Evolutionary conservation across 2,888 invertebrate genomes (phyloP).

Genomic region (Pogonocherus hispidulus): DNA sequence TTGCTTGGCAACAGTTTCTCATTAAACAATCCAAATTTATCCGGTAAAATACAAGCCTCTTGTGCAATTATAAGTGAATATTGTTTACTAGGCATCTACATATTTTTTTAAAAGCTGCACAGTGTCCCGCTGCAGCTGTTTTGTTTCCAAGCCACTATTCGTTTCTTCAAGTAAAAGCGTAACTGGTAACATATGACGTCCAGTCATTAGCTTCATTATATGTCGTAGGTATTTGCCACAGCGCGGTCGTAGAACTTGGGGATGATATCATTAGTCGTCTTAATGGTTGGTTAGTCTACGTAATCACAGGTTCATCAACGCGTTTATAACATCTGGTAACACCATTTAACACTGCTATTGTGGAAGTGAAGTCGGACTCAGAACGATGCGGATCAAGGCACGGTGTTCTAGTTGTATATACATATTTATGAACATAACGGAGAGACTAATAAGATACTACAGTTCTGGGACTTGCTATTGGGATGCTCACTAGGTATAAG

Average conservation of each 20-base stretch:
- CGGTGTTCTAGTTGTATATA: not conserved
- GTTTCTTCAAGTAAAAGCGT: not conserved
- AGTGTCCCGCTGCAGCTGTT: no score
- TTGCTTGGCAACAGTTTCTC: no score
- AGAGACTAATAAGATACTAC: not conserved
- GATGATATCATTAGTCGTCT: conserved; percentile 28
- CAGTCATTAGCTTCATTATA: not conserved
- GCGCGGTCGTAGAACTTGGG: conserved; percentile 20
- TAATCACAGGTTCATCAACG: conserved; percentile 30
- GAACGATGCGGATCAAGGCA: not conserved
- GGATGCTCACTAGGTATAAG: no score
- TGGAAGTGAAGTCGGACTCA: not conserved
- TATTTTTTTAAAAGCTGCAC: no score
- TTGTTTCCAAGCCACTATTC: not conserved
- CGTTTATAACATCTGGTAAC: conserved; percentile 21
- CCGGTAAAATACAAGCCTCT: no score
- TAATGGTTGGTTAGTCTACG: conserved; percentile 33
- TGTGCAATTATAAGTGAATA: no score
- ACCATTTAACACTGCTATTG: conserved; percentile 11
- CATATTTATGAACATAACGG: not conserved
- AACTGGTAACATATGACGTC: not conserved
- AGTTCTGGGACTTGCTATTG: no score
- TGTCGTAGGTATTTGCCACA: conserved; percentile 9
- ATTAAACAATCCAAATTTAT: no score
- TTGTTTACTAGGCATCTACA: no score